Evolutionary conservation across 2,113 vertebrate genomes (phyloP).

Genomic region (Hippocampus abdominalis): DNA sequence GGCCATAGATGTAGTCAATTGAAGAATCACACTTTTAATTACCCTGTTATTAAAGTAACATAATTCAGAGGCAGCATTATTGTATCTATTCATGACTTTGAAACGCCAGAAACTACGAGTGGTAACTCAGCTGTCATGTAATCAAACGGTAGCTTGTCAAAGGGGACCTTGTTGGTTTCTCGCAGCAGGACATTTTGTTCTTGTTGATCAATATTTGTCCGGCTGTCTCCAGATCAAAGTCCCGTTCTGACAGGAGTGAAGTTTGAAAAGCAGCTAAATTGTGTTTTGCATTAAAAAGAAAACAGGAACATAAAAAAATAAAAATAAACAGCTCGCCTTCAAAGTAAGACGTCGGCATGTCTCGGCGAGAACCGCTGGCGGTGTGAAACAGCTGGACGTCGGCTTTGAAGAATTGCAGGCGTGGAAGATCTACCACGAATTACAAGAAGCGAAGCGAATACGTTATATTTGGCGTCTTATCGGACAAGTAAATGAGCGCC

Average conservation of each 20-base stretch:
- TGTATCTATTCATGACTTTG: background rate
- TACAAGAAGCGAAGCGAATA: background rate
- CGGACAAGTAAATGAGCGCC: background rate
- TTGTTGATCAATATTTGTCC: constrained; percentile 40
- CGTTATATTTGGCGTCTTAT: background rate
- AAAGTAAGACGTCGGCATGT: constrained; percentile 35
- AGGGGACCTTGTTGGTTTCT: constrained; percentile 23
- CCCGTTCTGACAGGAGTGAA: constrained; percentile 34
- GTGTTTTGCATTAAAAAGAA: constrained; percentile 46
- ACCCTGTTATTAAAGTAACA: background rate
- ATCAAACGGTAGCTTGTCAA: constrained; percentile 2
- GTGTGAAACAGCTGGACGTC: constrained; percentile 34
- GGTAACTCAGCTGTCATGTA: background rate
- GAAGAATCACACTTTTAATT: too few relatives aligned
- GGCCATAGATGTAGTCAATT: too few relatives aligned
- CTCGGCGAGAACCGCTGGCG: constrained; percentile 20
- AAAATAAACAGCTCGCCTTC: constrained; percentile 28
- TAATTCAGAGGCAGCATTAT: background rate
- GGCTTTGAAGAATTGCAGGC: constrained; percentile 39
- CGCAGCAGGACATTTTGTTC: constrained; percentile 30
- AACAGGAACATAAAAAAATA: constrained; percentile 25
- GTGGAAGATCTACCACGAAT: background rate
- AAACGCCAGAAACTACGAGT: background rate
- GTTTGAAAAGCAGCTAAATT: constrained; percentile 32
- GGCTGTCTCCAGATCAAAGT: constrained; percentile 32